Conservation (phyloP, 2,888 invertebrate genomes). For the Xestia rhomboidea region DNA sequence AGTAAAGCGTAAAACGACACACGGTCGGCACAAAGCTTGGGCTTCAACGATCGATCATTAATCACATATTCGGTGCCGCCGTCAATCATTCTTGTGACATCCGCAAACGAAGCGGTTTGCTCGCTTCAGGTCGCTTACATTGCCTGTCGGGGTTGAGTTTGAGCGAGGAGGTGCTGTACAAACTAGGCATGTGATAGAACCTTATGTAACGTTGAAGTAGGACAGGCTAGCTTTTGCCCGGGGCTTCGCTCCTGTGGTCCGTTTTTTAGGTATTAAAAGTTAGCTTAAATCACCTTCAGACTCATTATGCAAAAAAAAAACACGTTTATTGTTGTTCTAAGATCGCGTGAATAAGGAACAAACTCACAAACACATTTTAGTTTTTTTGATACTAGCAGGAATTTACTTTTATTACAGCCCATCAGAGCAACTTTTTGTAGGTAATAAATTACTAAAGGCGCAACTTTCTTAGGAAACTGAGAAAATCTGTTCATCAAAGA, state of each 20-base stretch:
- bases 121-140: slow-evolving; percentile 67
- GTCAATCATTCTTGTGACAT: slow-evolving; percentile 84
- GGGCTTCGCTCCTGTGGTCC: neutral
- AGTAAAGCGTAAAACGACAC: slow-evolving; percentile 60
- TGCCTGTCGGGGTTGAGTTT: slow-evolving; percentile 37
- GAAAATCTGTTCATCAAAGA: neutral
- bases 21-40: slow-evolving; percentile 48
- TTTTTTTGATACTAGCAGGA: neutral
- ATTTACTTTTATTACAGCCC: neutral
- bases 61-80: slow-evolving; percentile 85
- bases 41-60: slow-evolving; percentile 76
- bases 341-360: neutral
- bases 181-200: neutral
- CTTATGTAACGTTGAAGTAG: slow-evolving; percentile 14
- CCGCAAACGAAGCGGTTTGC: slow-evolving; percentile 79
- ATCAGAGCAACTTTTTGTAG: neutral
- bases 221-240: neutral
- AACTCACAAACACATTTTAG: neutral
- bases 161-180: slow-evolving; percentile 18
- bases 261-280: neutral
- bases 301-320: neutral
- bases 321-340: neutral
- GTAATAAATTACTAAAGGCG: neutral
- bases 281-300: no score
- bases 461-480: neutral